Base-by-base conservation (phyloP, 2,888 invertebrate genomes). In the Chymomyza caudatula region DNA sequence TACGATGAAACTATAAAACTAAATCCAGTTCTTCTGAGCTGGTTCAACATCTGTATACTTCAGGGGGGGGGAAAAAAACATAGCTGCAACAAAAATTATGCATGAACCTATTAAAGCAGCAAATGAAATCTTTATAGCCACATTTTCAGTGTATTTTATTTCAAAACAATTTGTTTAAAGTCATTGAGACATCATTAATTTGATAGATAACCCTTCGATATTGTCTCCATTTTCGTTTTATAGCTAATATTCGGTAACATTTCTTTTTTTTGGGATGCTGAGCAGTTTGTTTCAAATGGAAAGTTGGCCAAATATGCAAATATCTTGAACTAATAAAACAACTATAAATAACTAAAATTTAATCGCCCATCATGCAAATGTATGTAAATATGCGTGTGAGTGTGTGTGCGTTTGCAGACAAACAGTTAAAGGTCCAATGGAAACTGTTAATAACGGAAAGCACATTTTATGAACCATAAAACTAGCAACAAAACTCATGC, bases 241-340 rank as follows among this genome's bases (percentile, higher is more conserved):
- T 19, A 42, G n/a, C 58, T 44, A 25, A 61, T 51, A 54, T 63
- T 57, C 57, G 66, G 47, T 62, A 55, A 62, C 57, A 60, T 60
- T 59, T 57, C 43, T 57, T 11, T 23, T 42, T 17, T 11, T 17
- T 47, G 17, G 23, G 37, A 62, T 68, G 71, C 64, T 75, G 67
- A 67, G 75, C 70, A 73, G 76, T 75, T 49, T 4, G 1, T 19
- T 19, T 49, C 23, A 22, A 25, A 5, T 44, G 17, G 23, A 51
- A 56, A 56, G 61, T 23, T 66, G 17, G 53, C 52, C 60, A 19
- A 44, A 55, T 63, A 75, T 71, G 76, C 73, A 68, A 68, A 75
- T 65, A 47, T 17, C 43, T 43, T 13, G 15, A 59, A 15, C 17
- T 25, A 53, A n/a, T 53, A 53, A 53, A 53, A 53, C 25, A 53